A percentile compares a stretch with the other conserved stretches of the same genome.
These are phyloP conservation scores for Typhlichthys eigenmanni DNA, from an alignment of 2,797 vertebrate species.

Conservation along the genomic window DNA sequence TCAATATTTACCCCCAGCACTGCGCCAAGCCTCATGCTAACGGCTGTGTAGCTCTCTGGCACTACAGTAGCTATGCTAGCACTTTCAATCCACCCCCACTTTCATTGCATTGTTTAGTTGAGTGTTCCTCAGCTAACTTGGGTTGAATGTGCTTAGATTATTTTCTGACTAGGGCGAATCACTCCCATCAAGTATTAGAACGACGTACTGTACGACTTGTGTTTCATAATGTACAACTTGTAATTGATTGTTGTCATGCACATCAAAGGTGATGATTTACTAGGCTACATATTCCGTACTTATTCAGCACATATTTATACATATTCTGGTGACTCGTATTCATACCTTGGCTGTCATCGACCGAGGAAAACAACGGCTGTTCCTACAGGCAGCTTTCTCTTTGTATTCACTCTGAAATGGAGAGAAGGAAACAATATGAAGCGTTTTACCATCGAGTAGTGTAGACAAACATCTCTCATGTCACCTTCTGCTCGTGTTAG, in stretches of 20 bases:
- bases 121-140: neutral
- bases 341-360: neutral
- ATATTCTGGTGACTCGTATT: too few relatives aligned
- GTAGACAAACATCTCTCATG: slow-evolving; percentile 39
- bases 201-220: neutral
- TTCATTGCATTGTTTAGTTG: neutral
- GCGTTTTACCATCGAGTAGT: slow-evolving; percentile 32
- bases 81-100: too few relatives aligned
- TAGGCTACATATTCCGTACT: too few relatives aligned
- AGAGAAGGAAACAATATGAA: slow-evolving; percentile 9
- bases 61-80: slow-evolving; percentile 2
- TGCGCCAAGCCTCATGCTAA: slow-evolving; percentile 35
- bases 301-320: too few relatives aligned
- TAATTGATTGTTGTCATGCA: too few relatives aligned
- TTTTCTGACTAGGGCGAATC: slow-evolving; percentile 14
- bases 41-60: slow-evolving; percentile 15
- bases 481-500: slow-evolving; percentile 36
- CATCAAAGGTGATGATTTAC: too few relatives aligned
- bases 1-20: slow-evolving; percentile 32
- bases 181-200: neutral
- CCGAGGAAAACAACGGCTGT: slow-evolving; percentile 45
- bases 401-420: slow-evolving; percentile 19
- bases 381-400: slow-evolving; percentile 38
- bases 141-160: slow-evolving; percentile 1
- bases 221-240: too few relatives aligned